Conservation (phyloP, 2,888 invertebrate genomes). For the Scrobipalpa costella region DNA sequence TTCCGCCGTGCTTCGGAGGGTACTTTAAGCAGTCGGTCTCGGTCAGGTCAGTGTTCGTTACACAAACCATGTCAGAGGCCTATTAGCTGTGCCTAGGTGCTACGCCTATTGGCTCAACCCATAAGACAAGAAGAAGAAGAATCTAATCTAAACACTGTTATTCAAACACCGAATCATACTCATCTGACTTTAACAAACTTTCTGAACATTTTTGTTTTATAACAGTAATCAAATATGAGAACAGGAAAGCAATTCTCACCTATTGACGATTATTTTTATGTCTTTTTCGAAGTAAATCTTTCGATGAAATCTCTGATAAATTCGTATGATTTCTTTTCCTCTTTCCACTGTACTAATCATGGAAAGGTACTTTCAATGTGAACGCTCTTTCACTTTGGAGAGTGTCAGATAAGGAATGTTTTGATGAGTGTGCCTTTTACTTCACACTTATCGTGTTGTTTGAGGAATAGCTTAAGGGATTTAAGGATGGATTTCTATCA, state of each 20-base stretch:
- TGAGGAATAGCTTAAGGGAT: neutral
- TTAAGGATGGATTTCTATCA: neutral
- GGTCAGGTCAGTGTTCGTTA: no score
- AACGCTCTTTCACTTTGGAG: conserved; percentile 20
- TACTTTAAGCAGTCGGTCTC: no score
- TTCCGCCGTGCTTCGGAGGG: no score
- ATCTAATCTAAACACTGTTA: conserved; percentile 1
- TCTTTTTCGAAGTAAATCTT: neutral
- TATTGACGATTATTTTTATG: conserved; percentile 5
- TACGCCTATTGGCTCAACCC: no score
- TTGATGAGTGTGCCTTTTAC: conserved; percentile 16
- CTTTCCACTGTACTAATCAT: conserved; percentile 23
- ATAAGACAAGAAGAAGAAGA: no score
- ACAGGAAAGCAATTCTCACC: conserved; percentile 5
- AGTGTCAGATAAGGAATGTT: conserved; percentile 6
- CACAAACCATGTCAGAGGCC: no score
- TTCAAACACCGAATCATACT: neutral
- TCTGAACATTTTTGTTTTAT: neutral
- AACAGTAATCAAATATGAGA: conserved; percentile 1
- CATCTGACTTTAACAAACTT: neutral
- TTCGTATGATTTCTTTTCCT: conserved; percentile 13
- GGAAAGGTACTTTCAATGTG: conserved; percentile 23
- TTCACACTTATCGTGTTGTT: neutral
- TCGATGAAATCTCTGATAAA: conserved; percentile 15
- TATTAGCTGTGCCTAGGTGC: no score